Evolutionary conservation across 1,140 invertebrate species (phyloP), one percentile per base, ranked within the genome.

Genomic region (Drosophila kanapiae): DNA sequence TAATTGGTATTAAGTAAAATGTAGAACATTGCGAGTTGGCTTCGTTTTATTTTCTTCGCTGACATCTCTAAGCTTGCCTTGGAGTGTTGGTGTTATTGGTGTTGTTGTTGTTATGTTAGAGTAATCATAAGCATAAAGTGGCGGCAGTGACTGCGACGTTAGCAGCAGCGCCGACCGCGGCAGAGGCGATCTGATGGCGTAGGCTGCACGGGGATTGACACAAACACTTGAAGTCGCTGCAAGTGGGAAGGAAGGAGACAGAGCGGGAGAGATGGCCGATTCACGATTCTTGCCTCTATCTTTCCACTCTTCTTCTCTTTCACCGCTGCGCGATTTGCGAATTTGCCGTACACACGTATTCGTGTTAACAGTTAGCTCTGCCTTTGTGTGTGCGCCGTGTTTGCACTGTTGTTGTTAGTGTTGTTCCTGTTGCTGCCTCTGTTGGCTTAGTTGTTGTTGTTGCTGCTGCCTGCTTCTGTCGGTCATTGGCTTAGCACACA

Each of bases 401-500:
- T 74, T 81, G 58, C 56, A 75, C 40, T 43, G 60, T 42, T 72
- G 60, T 51, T 59, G 62, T 33, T 43, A 37, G 18, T 48, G 64
- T 49, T 71, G 61, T 63, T 42, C 37, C 53, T 71, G 57, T 49
- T 53, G 63, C 13, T 54, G 51, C 51, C 33, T 23, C 51, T 54
- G 51, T 54, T 54, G 51, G 51, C 51, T 54, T 54, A 54, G 33
- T 53, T 53, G 51, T 53, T 69, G 63, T 6, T 65, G 60, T 8
- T 76, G 76, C 37, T 62, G 82, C 48, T 78, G 78, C 79, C 69
- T 27, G 90, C 81, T 86, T 87, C 91, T 92, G 84, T 92, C 91
- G 91, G 91, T 92, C 91, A 92, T 92, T 92, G 91, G 91, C 91
- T 92, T 92, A 92, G 87, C 47, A n/a, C 42, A 92, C 91, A 92